Percentiles rank a stretch among this genome's conserved stretches.
phyloP scores from a whole-genome alignment of 1,140 invertebrate species.

The Oreohelix idahoensis region DNA sequence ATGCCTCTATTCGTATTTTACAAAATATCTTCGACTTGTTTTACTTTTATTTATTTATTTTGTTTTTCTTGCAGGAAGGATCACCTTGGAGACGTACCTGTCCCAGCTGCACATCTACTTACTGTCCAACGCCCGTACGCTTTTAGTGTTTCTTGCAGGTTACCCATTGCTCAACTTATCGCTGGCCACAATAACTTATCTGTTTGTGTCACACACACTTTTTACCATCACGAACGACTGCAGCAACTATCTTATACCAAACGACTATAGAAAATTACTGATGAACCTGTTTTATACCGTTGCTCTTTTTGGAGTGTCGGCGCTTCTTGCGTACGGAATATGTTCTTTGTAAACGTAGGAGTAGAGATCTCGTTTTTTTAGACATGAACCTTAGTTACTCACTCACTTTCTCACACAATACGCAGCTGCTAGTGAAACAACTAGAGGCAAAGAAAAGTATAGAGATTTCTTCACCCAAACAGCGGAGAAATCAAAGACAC shows the following conservation, averaged over 20 bases:
- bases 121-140: conserved; percentile 60
- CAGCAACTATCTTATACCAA: conserved; percentile 56
- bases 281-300: conserved; percentile 30
- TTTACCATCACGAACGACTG: conserved; percentile 57
- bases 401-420: too few relatives aligned
- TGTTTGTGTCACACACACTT: conserved; percentile 51
- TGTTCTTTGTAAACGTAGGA: neutral
- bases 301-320: conserved; percentile 28
- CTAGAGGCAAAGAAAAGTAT: too few relatives aligned
- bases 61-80: conserved; percentile 43
- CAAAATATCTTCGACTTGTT: too few relatives aligned
- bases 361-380: too few relatives aligned
- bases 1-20: too few relatives aligned
- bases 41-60: too few relatives aligned
- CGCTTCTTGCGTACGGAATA: neutral
- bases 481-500: too few relatives aligned
- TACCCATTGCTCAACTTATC: conserved; percentile 61
- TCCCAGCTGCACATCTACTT: conserved; percentile 64
- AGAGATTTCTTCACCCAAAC: too few relatives aligned
- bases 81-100: conserved; percentile 65
- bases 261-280: conserved; percentile 39
- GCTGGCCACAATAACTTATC: conserved; percentile 57
- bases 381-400: too few relatives aligned
- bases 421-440: too few relatives aligned
- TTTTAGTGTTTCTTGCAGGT: conserved; percentile 52